Base-by-base conservation (phyloP, 2,797 vertebrate genomes). In the Pseudocheirus occidentalis region DNA sequence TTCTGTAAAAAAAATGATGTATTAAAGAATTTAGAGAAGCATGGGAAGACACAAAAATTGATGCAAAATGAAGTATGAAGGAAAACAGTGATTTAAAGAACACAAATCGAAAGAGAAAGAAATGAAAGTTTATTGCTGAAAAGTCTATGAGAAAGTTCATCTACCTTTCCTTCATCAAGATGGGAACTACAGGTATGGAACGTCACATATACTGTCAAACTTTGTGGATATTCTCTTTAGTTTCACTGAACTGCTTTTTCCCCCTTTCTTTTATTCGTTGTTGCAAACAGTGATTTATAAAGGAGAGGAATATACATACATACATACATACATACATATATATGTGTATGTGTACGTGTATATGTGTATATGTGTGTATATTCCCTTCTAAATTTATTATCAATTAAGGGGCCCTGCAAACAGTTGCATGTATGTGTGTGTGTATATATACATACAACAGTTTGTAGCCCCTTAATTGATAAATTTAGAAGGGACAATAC, bases 321-420 rank as follows among this genome's bases (percentile, higher is more conserved):
- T n/a, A n/a, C 0, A 1, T 34, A 34, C 1, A 34, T 16, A 62
- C 0, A 5, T 34, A 62, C 4, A 34, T 4, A 34, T 3, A 31
- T 31, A 34, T 1, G n/a, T n/a, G n/a, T 29, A 54, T 24, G 18
- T 73, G 21, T 0, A 0, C 90, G 18, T 2, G 57, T 95, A 87
- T 54, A 91, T 3, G 0, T 92, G 93, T 90, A 27, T 91, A 56
- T 18, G 5, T 55, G 12, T n/a, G n/a, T n/a, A n/a, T n/a, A n/a
- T n/a, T n/a, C n/a, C n/a, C n/a, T n/a, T n/a, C n/a, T n/a, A n/a
- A n/a, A n/a, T n/a, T n/a, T n/a, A n/a, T n/a, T n/a, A n/a, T n/a
- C n/a, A n/a, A n/a, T n/a, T n/a, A n/a, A n/a, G n/a, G n/a, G n/a
- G n/a, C n/a, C n/a, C n/a, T n/a, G n/a, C n/a, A n/a, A n/a, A n/a